These are phyloP conservation scores for Slavum lentiscoides DNA, from an alignment of 2,888 invertebrate species.

Conservation along the genomic window DNA sequence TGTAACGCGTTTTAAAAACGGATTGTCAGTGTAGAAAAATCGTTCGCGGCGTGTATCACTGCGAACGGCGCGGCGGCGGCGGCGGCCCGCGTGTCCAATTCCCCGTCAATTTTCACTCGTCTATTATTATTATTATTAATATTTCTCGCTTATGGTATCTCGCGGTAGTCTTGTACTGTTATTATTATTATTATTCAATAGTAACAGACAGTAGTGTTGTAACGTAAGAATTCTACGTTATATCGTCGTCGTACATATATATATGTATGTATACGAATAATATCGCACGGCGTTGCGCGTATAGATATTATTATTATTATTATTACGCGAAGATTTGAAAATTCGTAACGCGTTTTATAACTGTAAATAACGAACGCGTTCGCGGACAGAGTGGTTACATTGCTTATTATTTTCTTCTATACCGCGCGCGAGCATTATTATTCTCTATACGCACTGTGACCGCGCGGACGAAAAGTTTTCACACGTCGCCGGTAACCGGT, in stretches of 20 bases:
- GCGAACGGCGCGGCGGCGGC: too few species aligned
- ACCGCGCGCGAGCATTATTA: neutral
- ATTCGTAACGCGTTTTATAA: constrained; percentile 39
- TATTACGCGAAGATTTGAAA: constrained; percentile 34
- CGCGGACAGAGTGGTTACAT: neutral
- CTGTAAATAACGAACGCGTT: constrained; percentile 13
- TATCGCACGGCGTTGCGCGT: neutral
- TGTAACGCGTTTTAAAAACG: neutral
- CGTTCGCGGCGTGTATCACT: too few species aligned
- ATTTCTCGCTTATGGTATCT: too few species aligned
- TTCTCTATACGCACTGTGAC: neutral
- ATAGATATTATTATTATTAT: neutral
- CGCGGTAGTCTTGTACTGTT: too few species aligned
- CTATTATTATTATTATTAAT: too few species aligned
- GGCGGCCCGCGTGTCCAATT: constrained; percentile 20
- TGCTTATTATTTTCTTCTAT: too few species aligned
- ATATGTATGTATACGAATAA: too few species aligned
- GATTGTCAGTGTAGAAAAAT: constrained; percentile 22
- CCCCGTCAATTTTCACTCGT: constrained; percentile 1
- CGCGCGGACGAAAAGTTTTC: too few species aligned
- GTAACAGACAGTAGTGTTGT: too few species aligned
- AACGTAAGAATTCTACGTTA: neutral
- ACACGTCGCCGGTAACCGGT: too few species aligned
- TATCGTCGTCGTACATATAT: neutral
- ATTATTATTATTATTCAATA: too few species aligned